phyloP scores from a whole-genome alignment of 2,113 vertebrate species.

The Gobiocypris rarus region DNA sequence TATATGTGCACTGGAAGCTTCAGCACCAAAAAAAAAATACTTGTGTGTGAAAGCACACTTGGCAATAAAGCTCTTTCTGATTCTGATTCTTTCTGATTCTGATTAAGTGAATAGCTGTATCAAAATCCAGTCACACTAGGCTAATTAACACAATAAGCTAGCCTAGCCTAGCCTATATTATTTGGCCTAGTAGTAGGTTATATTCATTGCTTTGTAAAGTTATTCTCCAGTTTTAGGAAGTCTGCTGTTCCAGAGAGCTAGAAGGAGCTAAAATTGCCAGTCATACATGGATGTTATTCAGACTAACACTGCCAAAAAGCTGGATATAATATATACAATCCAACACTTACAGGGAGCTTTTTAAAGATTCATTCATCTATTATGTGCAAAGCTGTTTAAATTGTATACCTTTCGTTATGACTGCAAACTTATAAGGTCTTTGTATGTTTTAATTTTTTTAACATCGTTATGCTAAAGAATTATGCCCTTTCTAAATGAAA shows the following conservation, averaged over 20 bases:
- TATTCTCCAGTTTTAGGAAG: not conserved
- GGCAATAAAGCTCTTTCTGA: no score
- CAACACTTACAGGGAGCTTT: not conserved
- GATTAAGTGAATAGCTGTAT: not conserved
- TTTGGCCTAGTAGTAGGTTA: not conserved
- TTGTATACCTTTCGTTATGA: not conserved
- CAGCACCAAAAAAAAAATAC: no score
- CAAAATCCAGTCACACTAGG: not conserved
- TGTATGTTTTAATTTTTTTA: no score
- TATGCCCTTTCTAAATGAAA: slow-evolving; percentile 6
- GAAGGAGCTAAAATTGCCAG: no score
- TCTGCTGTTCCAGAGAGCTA: not conserved
- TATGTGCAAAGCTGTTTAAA: not conserved
- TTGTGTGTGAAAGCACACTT: no score
- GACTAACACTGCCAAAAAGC: not conserved
- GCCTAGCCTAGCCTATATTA: not conserved
- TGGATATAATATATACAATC: not conserved
- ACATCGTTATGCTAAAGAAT: not conserved
- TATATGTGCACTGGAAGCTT: no score
- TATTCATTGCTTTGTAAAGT: not conserved
- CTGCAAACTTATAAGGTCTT: not conserved
- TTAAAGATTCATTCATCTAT: not conserved
- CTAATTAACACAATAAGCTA: not conserved
- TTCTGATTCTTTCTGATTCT: no score
- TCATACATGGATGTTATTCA: slow-evolving; percentile 4